phyloP scores from a whole-genome alignment of 2,888 invertebrate genomes.

The Hypsopygia costalis region DNA sequence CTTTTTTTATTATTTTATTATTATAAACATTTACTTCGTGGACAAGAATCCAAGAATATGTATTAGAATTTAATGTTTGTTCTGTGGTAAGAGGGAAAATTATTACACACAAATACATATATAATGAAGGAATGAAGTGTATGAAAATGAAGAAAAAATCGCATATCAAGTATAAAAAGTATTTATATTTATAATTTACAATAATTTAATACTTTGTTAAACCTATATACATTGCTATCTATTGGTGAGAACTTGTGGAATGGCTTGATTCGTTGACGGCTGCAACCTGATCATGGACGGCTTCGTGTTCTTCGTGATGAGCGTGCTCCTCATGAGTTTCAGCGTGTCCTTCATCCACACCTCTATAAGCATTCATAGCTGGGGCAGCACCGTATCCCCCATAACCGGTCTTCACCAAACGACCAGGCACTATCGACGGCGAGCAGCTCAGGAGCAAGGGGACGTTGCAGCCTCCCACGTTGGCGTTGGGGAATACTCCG shows the following conservation, averaged over 20 bases:
- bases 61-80: too few species aligned
- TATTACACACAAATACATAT: too few species aligned
- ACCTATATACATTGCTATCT: not conserved
- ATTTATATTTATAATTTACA: too few species aligned
- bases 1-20: too few species aligned
- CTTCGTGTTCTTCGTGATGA: constrained; percentile 24
- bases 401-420: constrained; percentile 34
- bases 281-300: constrained; percentile 25
- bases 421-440: constrained; percentile 54
- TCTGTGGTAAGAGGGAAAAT: too few species aligned
- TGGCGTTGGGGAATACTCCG: constrained; percentile 58
- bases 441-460: constrained; percentile 65
- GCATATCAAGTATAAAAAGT: too few species aligned
- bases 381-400: constrained; percentile 17
- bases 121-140: too few species aligned
- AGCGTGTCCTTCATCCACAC: constrained; percentile 33
- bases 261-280: constrained; percentile 29
- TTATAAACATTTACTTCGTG: too few species aligned
- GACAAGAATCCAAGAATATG: too few species aligned
- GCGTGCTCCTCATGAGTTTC: constrained; percentile 23
- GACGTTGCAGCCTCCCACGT: constrained; percentile 50
- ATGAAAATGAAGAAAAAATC: too few species aligned
- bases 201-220: not conserved
- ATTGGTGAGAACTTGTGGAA: constrained; percentile 18
- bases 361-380: constrained; percentile 24